Evolutionary conservation across 2,797 vertebrate species (phyloP).

Genomic region (Moxostoma hubbsi): DNA sequence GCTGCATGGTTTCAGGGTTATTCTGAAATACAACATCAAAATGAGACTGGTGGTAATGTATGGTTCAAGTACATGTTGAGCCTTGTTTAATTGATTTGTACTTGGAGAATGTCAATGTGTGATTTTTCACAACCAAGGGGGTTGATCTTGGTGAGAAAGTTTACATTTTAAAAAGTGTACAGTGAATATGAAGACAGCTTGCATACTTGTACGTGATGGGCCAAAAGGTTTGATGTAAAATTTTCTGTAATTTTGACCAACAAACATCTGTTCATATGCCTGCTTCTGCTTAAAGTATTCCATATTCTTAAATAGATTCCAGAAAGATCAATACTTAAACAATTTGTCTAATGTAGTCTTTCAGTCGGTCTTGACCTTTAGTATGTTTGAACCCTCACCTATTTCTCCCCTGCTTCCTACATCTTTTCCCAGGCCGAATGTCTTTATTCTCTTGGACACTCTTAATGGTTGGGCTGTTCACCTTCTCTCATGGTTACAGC

Average conservation of each 20-base stretch:
- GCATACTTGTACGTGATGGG: background rate
- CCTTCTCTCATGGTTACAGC: conserved; percentile 74
- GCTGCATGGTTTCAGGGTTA: background rate
- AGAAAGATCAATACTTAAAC: background rate
- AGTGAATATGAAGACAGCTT: background rate
- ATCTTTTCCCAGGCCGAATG: conserved; percentile 5
- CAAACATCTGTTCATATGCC: background rate
- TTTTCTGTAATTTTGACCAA: background rate
- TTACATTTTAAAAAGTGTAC: background rate
- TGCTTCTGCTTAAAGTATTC: background rate
- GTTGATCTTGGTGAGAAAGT: background rate
- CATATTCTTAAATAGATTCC: background rate
- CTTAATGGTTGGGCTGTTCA: conserved; percentile 63
- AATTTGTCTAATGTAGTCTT: background rate
- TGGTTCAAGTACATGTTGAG: background rate
- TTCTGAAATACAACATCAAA: conserved; percentile 6
- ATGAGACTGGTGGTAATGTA: conserved; percentile 5
- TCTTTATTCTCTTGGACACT: conserved; percentile 15
- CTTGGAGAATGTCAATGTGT: conserved; percentile 4
- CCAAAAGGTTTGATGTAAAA: background rate
- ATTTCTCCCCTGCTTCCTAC: background rate
- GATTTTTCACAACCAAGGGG: background rate
- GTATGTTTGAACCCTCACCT: conserved; percentile 20
- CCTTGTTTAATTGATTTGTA: background rate
- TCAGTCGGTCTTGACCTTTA: conserved; percentile 1